Percentiles rank a stretch among this genome's conserved stretches.
These are phyloP conservation scores for Lycodopsis pacificus DNA, from an alignment of 2,797 vertebrate genomes.

Conservation along the genomic window DNA sequence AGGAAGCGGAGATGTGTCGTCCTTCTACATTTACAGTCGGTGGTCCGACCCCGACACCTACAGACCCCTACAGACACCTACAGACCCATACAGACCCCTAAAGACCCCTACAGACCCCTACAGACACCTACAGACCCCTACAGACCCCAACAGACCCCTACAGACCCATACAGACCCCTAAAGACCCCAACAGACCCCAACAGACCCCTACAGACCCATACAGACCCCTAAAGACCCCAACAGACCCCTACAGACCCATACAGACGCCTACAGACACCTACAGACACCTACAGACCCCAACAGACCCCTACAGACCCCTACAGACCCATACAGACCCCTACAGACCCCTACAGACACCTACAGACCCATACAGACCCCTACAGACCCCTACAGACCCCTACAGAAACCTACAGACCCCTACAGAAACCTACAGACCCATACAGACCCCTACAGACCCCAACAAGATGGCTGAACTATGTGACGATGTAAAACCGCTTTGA, in stretches of 20 bases:
- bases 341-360: not conserved
- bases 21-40: too few species aligned
- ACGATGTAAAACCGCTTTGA: not conserved
- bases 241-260: not conserved
- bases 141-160: not conserved
- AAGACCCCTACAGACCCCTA: not conserved
- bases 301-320: too few species aligned
- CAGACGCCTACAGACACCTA: too few species aligned
- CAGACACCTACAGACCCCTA: not conserved
- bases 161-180: not conserved
- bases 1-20: too few species aligned
- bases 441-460: not conserved
- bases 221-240: not conserved
- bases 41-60: not conserved
- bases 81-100: too few species aligned
- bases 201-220: not conserved
- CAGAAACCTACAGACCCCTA: too few species aligned
- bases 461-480: not conserved
- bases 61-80: not conserved
- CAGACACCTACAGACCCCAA: not conserved
- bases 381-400: not conserved
- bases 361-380: too few species aligned
- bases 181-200: not conserved
- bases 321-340: too few species aligned
- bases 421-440: too few species aligned